These are phyloP conservation scores for Setipinna tenuifilis DNA, from an alignment of 2,797 vertebrate genomes.

Conservation along the genomic window DNA sequence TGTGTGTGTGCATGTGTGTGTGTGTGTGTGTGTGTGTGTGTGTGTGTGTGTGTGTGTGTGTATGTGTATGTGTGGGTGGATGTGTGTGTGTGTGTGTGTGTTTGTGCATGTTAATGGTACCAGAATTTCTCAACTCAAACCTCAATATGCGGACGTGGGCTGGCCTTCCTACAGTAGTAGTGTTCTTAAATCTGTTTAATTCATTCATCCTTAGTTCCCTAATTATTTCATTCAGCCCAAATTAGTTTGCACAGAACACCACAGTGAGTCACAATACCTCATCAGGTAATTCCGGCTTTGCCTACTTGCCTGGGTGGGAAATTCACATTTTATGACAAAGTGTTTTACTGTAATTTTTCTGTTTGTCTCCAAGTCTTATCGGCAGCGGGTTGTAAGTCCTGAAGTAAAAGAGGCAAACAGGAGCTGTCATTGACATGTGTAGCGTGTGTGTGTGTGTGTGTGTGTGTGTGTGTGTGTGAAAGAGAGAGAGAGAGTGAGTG, in stretches of 20 bases:
- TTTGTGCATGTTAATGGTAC: neutral
- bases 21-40: constrained; percentile 21
- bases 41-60: constrained; percentile 26
- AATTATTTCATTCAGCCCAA: neutral
- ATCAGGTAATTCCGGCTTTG: neutral
- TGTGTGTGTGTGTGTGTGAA: neutral
- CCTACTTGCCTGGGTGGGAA: neutral
- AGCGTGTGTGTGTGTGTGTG: constrained; percentile 30
- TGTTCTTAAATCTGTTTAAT: neutral
- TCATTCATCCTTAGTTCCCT: neutral
- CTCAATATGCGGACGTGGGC: neutral
- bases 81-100: neutral
- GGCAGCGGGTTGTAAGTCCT: neutral
- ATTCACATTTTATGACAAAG: neutral
- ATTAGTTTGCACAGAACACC: neutral
- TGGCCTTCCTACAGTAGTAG: neutral
- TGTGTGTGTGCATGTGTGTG: constrained; percentile 59
- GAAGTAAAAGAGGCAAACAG: neutral
- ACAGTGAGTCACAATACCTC: neutral
- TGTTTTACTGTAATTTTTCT: constrained; percentile 67
- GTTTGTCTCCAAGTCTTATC: constrained; percentile 48
- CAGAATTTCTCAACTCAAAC: neutral
- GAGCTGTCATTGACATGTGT: neutral
- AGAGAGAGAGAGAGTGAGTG: constrained; percentile 56
- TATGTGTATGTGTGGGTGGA: constrained; percentile 12